Evolutionary conservation across 2,797 vertebrate species (phyloP).

Genomic region (Aplochiton taeniatus): DNA sequence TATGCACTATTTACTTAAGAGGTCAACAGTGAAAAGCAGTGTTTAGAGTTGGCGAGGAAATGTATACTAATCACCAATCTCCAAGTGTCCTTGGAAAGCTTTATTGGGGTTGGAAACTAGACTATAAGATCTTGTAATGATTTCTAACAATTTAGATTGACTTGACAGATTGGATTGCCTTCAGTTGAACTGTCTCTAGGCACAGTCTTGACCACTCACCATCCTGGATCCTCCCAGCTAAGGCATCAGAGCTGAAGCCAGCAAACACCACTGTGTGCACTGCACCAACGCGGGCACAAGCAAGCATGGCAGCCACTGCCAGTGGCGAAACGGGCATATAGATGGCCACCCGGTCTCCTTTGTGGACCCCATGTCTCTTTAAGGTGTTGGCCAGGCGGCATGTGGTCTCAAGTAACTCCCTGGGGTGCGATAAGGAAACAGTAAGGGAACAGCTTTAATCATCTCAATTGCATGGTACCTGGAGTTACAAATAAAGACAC

Average conservation of each 20-base stretch:
- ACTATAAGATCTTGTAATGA: neutral
- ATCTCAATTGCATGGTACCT: too few species aligned
- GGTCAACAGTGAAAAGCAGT: slow-evolving; percentile 4
- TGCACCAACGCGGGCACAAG: slow-evolving; percentile 87
- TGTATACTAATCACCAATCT: slow-evolving; percentile 53
- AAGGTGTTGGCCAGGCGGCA: slow-evolving; percentile 88
- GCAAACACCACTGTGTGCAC: slow-evolving; percentile 89
- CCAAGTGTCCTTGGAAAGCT: slow-evolving; percentile 7
- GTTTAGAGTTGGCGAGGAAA: neutral
- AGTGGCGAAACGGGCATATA: slow-evolving; percentile 87
- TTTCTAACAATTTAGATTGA: neutral
- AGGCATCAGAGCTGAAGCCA: slow-evolving; percentile 88
- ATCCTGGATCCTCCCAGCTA: slow-evolving; percentile 87
- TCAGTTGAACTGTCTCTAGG: neutral
- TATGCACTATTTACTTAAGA: neutral
- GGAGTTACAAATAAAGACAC: too few species aligned
- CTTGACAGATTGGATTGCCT: neutral
- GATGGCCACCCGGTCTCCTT: slow-evolving; percentile 87
- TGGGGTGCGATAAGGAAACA: slow-evolving; percentile 39
- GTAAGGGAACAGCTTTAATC: neutral
- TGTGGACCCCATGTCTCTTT: slow-evolving; percentile 82
- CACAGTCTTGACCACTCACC: slow-evolving; percentile 71
- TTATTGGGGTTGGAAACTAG: neutral
- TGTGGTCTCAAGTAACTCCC: slow-evolving; percentile 87
- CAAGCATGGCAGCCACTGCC: slow-evolving; percentile 89